Base-by-base conservation (phyloP, 2,113 vertebrate genomes). In the Tychaedon coryphoeus region DNA sequence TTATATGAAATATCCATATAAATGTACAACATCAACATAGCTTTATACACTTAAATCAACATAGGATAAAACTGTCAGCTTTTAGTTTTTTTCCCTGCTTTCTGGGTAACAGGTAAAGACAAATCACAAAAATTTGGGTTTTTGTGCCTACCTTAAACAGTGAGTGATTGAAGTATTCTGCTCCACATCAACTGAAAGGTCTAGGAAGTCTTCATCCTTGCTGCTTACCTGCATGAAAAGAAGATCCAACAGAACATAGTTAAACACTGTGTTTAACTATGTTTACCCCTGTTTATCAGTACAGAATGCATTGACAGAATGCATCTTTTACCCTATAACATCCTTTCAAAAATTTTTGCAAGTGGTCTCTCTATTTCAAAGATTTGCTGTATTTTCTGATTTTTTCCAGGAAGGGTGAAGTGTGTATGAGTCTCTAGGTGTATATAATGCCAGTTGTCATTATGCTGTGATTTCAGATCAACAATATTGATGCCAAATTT, bases 121-220 rank as follows among this genome's bases (percentile, higher is more conserved):
- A 73, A 86, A 56, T 19, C 28, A 81, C 2, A 3, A 54, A 66
- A 90, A 54, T 43, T 40, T 1, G 1, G 8, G 61, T 26, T 61
- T 82, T 60, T 75, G 5, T 6, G 5, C 38, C 75, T 97, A 98
- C 98, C 98, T 98, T 97, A 98, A 98, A 90, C 98, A 98, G 88
- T 98, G 98, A 96, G 98, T 98, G 86, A 98, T 98, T 74, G 98
- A 98, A 97, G 98, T 98, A 93, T 98, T 98, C 96, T 98, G 98
- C 90, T 98, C 98, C 92, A 98, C 98, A 13, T 98, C 98, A 95
- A 98, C 98, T 86, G 98, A 98, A 97, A 98, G 98, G 79, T 98
- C 98, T 98, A 98, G 95, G 97, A 98, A 98, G 90, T 98, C 98
- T 97, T 98, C 98, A 97, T 98, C 98, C 98, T 98, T 98, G 97